Base-by-base conservation (phyloP, 2,888 invertebrate genomes). In the Hecatera dysodea region DNA sequence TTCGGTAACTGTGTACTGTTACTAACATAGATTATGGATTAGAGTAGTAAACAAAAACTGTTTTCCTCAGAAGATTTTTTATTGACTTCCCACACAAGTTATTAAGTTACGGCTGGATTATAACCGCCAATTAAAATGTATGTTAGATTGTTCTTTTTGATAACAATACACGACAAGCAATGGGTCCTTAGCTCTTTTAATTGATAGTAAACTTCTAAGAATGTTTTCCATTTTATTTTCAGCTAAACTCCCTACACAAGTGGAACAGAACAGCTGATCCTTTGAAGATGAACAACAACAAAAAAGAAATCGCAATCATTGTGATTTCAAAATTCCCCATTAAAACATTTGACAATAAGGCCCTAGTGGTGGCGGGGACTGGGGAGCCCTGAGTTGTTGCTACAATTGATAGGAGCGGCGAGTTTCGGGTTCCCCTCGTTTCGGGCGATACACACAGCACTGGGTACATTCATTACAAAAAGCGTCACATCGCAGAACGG, bases 401-500 rank as follows among this genome's bases (percentile, higher is more conserved):
- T 89, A 90, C 91, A 90, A 90, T 90, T 90, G 91, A 89, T 87
- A 87, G 86, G 87, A 89, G 84, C 85, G 82, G 83, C 77, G 81
- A 85, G 77, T 84, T 86, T 82, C 67, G 73, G 71, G 74, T 78
- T 78, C 79, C 85, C 84, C 79, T 81, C 75, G 59, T 74, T 83
- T 77, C 57, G 79, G 65, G 72, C 78, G 74, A 79, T 84, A 81
- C 78, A 81, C 78, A 79, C 78, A 76, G 78, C 60, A 75, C 81
- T 88, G 89, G 88, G 92, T 91, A 91, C 93, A 90, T 93, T 95
- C 94, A 94, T 95, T 94, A 94, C 94, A 93, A 95, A 95, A 95
- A 94, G 93, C 94, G 94, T 94, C 95, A 93, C 94, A 93, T 93
- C 91, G 93, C 89, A 86, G 89, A 88, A 90, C 90, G 91, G 90